These are phyloP conservation scores for Sycophila sp. DNA, from an alignment of 1,140 invertebrate genomes.

Conservation along the genomic window DNA sequence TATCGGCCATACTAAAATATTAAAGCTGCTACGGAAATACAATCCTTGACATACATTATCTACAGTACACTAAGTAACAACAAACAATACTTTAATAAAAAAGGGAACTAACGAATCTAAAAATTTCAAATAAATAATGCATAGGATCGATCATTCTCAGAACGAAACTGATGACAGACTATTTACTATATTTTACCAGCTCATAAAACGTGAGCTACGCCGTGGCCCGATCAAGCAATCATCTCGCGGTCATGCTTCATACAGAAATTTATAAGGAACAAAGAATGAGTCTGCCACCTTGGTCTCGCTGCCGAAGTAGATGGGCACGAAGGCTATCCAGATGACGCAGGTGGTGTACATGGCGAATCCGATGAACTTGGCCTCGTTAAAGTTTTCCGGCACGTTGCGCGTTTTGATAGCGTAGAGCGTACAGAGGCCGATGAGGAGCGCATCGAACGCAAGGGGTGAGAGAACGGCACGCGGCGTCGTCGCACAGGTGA, in stretches of 20 bases:
- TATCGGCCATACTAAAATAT: no score
- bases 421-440: conserved; percentile 84
- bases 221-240: background rate
- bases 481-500: conserved; percentile 78
- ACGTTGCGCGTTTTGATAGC: conserved; percentile 88
- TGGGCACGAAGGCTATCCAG: conserved; percentile 89
- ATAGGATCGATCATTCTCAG: no score
- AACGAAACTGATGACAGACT: no score
- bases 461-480: conserved; percentile 80
- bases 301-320: conserved; percentile 82
- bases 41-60: no score
- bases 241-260: background rate
- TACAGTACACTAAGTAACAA: no score
- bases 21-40: no score
- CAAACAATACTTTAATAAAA: no score
- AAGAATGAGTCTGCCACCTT: conserved; percentile 61
- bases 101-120: no score
- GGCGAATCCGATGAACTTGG: conserved; percentile 85
- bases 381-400: conserved; percentile 90
- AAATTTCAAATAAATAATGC: no score
- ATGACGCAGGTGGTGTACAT: conserved; percentile 92
- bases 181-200: no score
- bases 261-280: background rate
- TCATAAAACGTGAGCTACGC: no score
- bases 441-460: conserved; percentile 82